Evolutionary conservation across 2,888 invertebrate species (phyloP).

Genomic region (Eupeodes luniger): DNA sequence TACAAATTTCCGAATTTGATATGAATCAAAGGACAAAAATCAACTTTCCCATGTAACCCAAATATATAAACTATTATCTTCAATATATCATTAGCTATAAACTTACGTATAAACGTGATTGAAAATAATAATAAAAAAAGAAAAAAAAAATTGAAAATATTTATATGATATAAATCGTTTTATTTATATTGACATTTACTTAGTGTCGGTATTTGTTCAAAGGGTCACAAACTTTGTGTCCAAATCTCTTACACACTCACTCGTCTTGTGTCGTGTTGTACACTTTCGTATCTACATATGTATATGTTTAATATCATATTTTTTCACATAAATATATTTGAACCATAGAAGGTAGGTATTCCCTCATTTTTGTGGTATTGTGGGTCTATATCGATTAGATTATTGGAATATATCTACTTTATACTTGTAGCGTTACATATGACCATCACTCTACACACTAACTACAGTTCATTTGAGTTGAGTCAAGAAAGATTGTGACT

Average conservation of each 20-base stretch:
- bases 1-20: slow-evolving; percentile 3
- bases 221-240: slow-evolving; percentile 24
- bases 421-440: slow-evolving; percentile 8
- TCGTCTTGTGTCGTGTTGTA: too few relatives aligned
- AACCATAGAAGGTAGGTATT: slow-evolving; percentile 15
- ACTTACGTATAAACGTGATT: slow-evolving; percentile 8
- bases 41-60: too few relatives aligned
- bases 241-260: background rate
- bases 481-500: slow-evolving; percentile 49
- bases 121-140: background rate
- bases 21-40: slow-evolving; percentile 18
- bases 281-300: too few relatives aligned
- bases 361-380: slow-evolving; percentile 4
- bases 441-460: background rate
- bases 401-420: background rate
- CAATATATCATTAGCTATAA: background rate
- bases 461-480: background rate
- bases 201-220: slow-evolving; percentile 32
- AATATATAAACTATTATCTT: background rate
- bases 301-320: slow-evolving; percentile 17
- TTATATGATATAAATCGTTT: slow-evolving; percentile 46
- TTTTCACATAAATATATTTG: slow-evolving; percentile 1
- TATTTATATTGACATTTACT: slow-evolving; percentile 59
- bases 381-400: slow-evolving; percentile 9
- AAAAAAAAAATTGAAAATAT: slow-evolving; percentile 20